Conservation (phyloP, 2,797 vertebrate species). For the Sylvia borin region DNA sequence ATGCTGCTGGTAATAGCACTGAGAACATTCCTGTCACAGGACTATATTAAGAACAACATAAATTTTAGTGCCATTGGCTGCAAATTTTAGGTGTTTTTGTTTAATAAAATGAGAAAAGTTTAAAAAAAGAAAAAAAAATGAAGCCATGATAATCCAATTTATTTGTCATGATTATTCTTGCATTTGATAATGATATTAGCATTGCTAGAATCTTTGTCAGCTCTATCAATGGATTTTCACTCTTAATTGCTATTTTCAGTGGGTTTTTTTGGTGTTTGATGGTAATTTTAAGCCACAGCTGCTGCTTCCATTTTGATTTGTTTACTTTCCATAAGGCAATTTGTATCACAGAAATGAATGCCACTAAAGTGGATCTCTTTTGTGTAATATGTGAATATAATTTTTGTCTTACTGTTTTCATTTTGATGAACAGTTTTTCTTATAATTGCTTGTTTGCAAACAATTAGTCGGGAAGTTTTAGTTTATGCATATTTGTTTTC, state of each 20-base stretch:
- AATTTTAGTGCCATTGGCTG: background rate
- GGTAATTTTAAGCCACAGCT: slow-evolving; percentile 61
- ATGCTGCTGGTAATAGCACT: background rate
- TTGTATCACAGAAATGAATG: slow-evolving; percentile 53
- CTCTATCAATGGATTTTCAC: slow-evolving; percentile 24
- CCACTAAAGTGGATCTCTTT: slow-evolving; percentile 19
- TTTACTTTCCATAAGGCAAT: slow-evolving; percentile 55
- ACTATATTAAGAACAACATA: background rate
- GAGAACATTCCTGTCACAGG: background rate
- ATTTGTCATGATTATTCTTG: background rate
- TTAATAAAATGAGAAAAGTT: background rate
- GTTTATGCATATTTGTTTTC: background rate
- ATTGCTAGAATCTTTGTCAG: slow-evolving; percentile 29
- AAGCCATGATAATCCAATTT: background rate
- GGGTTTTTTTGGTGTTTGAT: slow-evolving; percentile 1
- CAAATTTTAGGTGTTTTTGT: background rate
- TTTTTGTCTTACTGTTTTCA: background rate
- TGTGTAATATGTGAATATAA: background rate
- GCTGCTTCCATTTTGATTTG: slow-evolving; percentile 55
- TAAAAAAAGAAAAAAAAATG: background rate
- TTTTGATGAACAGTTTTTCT: background rate
- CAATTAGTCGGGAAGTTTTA: background rate
- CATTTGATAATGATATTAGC: slow-evolving; percentile 19
- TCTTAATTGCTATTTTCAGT: slow-evolving; percentile 62
- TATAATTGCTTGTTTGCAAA: slow-evolving; percentile 21